Evolutionary conservation across 2,888 invertebrate genomes (phyloP), one percentile per base, ranked within the genome.

Genomic region (Oscheius myriophilus): DNA sequence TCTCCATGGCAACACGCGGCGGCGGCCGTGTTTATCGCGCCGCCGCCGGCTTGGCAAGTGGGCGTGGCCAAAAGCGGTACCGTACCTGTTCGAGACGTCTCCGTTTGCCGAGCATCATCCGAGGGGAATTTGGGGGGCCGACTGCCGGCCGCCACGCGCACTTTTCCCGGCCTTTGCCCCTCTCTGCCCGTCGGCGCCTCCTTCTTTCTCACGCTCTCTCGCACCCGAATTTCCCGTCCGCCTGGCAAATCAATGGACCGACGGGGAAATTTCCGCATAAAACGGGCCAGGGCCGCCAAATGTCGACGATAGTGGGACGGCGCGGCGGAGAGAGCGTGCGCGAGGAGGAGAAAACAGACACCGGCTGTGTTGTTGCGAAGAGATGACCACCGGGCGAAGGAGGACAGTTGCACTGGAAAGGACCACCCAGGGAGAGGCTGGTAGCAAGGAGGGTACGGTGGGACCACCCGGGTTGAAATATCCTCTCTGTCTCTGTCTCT

Each of bases 141-240:
- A 23, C 33, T 39, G 52, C n/a, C 51, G 46, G 49, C 46, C 33
- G 46, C 33, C 18, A 25, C 21, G 25, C 63, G 63, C 63, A 61
- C 63, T 63, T 65, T 64, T 54, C 54, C 65, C 52, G 39, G 63
- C 63, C 53, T 21, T 64, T 53, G 41, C 52, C 43, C 39, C 33
- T 42, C 41, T 63, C 63, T 42, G 12, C 46, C 45, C 61, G 52
- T 11, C 53, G 21, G 9, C 18, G 16, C 53, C 54, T 21, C 41
- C 26, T 46, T 25, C 45, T 46, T 25, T 52, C 39, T 41, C 33
- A 43, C 45, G n/a, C 43, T 65, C 65, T 54, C 55, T 54, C 45
- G 11, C 64, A 52, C 23, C 54, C 52, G 25, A 43, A 53, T 43
- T 64, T 53, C 25, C 63, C 54, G 33, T 14, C 41, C 25, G 9